A percentile compares a stretch with the other conserved stretches of the same genome.
Conservation (phyloP, 2,113 vertebrate genomes). For the Microcebus ravelobensis region DNA sequence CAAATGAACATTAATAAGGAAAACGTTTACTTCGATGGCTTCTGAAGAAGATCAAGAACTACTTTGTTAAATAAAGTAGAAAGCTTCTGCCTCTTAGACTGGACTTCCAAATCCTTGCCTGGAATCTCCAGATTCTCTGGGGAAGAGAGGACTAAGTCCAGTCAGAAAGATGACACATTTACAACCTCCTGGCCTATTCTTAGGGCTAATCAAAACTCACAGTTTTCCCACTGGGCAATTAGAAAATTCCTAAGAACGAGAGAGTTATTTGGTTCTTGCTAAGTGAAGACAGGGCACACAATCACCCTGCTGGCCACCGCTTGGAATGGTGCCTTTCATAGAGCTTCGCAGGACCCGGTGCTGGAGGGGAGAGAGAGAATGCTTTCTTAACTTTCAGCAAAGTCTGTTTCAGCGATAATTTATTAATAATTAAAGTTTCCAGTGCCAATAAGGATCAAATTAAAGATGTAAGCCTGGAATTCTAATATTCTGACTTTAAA, state of each 20-base stretch:
- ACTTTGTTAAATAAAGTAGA: background rate
- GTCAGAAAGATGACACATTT: constrained; percentile 36
- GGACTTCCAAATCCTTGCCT: background rate
- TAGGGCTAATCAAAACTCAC: constrained; percentile 40
- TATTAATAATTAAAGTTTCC: constrained; percentile 6
- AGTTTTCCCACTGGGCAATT: constrained; percentile 20
- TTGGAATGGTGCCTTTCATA: background rate
- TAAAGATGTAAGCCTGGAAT: constrained; percentile 50
- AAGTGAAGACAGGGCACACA: constrained; percentile 16
- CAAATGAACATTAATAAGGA: background rate
- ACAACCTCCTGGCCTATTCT: background rate
- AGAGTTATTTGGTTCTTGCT: constrained; percentile 22
- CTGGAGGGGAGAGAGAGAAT: background rate
- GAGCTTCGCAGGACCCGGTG: background rate
- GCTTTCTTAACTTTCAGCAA: constrained; percentile 47
- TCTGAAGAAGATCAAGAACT: background rate
- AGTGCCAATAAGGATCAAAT: constrained; percentile 43
- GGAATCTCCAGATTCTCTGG: background rate
- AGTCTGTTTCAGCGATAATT: constrained; percentile 44
- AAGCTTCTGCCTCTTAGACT: background rate
- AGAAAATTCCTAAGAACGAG: constrained; percentile 38
- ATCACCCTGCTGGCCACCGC: background rate
- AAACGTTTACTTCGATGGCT: background rate
- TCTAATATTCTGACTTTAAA: constrained; percentile 53
- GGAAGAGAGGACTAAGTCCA: background rate